A percentile compares a stretch with the other conserved stretches of the same genome.
These are phyloP conservation scores for Dichetophora obliterata DNA, from an alignment of 2,888 invertebrate species.

Conservation along the genomic window DNA sequence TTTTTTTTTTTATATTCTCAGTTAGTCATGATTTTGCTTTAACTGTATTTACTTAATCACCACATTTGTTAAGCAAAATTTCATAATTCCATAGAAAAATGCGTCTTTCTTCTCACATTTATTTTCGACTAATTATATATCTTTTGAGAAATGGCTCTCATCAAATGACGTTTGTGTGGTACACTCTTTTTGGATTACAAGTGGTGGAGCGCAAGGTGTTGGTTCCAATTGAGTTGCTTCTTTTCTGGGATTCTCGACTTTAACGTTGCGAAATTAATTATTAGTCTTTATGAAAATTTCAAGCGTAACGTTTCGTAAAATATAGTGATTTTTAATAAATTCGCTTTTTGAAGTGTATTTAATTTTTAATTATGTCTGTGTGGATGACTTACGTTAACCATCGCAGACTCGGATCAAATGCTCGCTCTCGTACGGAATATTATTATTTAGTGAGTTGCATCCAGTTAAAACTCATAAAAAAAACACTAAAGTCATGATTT, in stretches of 20 bases:
- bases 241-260: neutral
- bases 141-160: neutral
- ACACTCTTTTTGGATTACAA: constrained; percentile 12
- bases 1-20: neutral
- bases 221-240: constrained; percentile 6
- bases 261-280: constrained; percentile 18
- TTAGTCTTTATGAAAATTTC: constrained; percentile 33
- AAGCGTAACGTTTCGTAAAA: constrained; percentile 33
- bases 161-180: neutral
- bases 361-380: constrained; percentile 71
- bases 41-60: neutral
- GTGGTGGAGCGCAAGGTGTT: neutral
- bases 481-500: too few relatives aligned
- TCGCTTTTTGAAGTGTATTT: constrained; percentile 6
- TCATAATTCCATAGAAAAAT: neutral
- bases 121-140: neutral
- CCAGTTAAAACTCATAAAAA: neutral
- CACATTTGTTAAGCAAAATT: neutral
- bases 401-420: constrained; percentile 60
- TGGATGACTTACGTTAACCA: constrained; percentile 74
- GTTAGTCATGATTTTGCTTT: constrained; percentile 22
- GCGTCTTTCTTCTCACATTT: neutral
- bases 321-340: constrained; percentile 15
- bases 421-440: constrained; percentile 66
- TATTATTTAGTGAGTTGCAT: constrained; percentile 67